Evolutionary conservation across 2,113 vertebrate genomes (phyloP), one percentile per base, ranked within the genome.

Genomic region (Eulemur macaco): DNA sequence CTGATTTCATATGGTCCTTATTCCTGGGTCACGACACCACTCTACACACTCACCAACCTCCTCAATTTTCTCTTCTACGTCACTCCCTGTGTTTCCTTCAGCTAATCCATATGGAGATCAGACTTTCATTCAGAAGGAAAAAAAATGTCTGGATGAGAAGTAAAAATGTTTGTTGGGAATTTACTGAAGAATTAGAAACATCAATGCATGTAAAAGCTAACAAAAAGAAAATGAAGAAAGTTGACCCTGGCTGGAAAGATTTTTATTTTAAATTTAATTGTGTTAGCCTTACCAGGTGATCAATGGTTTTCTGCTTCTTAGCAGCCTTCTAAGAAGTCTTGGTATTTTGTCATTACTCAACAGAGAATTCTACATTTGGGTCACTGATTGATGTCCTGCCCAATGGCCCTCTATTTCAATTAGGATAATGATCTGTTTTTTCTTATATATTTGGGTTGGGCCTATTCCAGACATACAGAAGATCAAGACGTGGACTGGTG

Each of bases 341-440:
- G 14, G 74, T 58, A 76, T 83, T 96, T 56, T 89, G n/a, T 95
- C 86, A 71, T 85, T n/a, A 85, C 91, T 92, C 82, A 95, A 31
- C 1, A 45, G 88, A 96, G 39, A 96, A 69, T 15, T 76, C 91
- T 91, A 47, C 39, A 4, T 73, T 91, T 86, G 77, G 52, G 31
- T 82, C 34, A 74, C 50, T 68, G 77, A 88, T 8, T 90, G 81
- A 95, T 45, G 23, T 68, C 34, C 42, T 86, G 13, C 20, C 42
- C 86, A 82, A 21, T 15, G 29, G 25, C 80, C 73, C 86, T 93
- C 83, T 64, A n/a, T 87, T 89, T 92, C 39, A 60, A 39, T 89
- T 58, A 91, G 37, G 69, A 80, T 52, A 92, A 77, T 0, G 69
- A 89, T 66, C 29, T 63, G 39, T 80, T 86, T 71, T 71, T 54